phyloP scores from a whole-genome alignment of 2,797 vertebrate genomes.

The Rhyacichthys aspro region DNA sequence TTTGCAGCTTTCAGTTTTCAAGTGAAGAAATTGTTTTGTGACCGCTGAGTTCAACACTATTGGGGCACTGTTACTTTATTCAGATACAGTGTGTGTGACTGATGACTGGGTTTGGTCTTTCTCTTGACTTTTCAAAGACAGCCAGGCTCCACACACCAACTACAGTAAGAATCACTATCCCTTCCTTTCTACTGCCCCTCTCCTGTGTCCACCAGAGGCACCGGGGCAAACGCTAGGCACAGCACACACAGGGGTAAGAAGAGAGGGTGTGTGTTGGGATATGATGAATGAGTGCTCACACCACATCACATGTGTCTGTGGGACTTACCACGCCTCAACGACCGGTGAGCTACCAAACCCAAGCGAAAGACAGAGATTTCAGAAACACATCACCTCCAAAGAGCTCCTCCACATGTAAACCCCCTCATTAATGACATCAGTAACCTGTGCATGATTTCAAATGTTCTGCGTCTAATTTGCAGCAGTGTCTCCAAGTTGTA shows the following conservation, averaged over 20 bases:
- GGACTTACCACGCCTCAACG: constrained; percentile 82
- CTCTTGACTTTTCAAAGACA: background rate
- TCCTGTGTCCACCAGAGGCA: no score
- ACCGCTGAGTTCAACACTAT: no score
- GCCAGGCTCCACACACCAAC: no score
- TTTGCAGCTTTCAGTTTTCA: no score
- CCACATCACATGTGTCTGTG: constrained; percentile 51
- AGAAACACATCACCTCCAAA: constrained; percentile 58
- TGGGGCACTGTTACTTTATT: no score
- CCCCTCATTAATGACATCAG: constrained; percentile 22
- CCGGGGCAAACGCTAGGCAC: constrained; percentile 11
- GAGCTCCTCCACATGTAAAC: no score
- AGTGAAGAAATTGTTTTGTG: no score
- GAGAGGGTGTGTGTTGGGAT: constrained; percentile 34
- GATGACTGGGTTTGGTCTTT: constrained; percentile 5
- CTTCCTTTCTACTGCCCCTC: no score
- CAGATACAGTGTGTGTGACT: background rate
- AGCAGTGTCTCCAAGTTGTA: constrained; percentile 21
- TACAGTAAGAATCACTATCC: no score
- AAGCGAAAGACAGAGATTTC: constrained; percentile 72
- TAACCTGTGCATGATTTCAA: constrained; percentile 10
- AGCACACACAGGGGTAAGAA: constrained; percentile 22
- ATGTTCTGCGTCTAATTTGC: no score
- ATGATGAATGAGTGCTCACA: constrained; percentile 38
- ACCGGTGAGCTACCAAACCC: constrained; percentile 80